A percentile compares a stretch with the other conserved stretches of the same genome.
phyloP scores from a whole-genome alignment of 2,888 invertebrate species.

The Embidobia sp. region DNA sequence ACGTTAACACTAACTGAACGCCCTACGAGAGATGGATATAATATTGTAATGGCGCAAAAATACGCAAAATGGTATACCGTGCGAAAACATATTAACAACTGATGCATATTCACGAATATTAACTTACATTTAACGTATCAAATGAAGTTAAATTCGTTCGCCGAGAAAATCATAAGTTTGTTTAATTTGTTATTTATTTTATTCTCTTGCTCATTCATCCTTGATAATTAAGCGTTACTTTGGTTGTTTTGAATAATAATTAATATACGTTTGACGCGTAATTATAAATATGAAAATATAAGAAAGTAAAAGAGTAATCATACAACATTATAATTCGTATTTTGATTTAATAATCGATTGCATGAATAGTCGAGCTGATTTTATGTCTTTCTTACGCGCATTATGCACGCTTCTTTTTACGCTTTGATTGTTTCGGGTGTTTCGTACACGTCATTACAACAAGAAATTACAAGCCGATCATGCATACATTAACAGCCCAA shows the following conservation, averaged over 20 bases:
- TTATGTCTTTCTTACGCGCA: neutral
- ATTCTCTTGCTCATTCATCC: too few relatives aligned
- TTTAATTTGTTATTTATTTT: too few relatives aligned
- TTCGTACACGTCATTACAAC: conserved; percentile 14
- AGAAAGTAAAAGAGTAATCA: too few relatives aligned
- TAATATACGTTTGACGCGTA: too few relatives aligned
- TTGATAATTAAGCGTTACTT: too few relatives aligned
- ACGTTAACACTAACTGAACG: neutral
- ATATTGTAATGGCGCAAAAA: neutral
- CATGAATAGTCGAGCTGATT: too few relatives aligned
- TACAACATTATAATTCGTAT: too few relatives aligned
- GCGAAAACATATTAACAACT: neutral
- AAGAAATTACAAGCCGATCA: conserved; percentile 12
- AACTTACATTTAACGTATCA: neutral
- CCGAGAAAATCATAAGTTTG: too few relatives aligned
- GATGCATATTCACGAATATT: neutral
- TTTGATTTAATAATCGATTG: too few relatives aligned
- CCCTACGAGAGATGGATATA: neutral
- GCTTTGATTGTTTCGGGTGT: neutral
- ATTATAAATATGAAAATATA: too few relatives aligned
- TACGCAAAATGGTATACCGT: neutral
- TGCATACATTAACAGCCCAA: conserved; percentile 11
- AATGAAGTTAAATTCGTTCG: neutral
- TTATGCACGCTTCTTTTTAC: neutral
- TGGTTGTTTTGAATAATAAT: too few relatives aligned